A percentile compares a stretch with the other conserved stretches of the same genome.
Evolutionary conservation across 2,888 invertebrate genomes (phyloP).

Genomic region (Corythucha ciliata): DNA sequence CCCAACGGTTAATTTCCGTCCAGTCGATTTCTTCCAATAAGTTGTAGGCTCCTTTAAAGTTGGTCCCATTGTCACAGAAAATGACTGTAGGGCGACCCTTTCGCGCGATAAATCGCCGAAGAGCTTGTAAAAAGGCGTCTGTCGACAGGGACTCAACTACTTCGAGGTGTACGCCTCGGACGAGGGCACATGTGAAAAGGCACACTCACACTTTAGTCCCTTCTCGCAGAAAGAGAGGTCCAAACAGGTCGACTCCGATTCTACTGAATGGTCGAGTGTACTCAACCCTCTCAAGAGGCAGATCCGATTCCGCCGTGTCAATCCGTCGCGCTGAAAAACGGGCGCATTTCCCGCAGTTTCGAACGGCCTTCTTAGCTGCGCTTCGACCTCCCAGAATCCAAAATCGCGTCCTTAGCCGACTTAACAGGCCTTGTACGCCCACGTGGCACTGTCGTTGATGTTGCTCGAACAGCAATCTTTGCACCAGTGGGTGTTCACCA

Average conservation of each 20-base stretch:
- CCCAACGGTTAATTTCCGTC: constrained; percentile 6
- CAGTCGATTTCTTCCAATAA: not conserved
- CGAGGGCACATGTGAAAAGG: constrained; percentile 38
- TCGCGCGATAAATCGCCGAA: constrained; percentile 34
- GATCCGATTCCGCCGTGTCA: constrained; percentile 8
- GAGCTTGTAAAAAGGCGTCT: constrained; percentile 33
- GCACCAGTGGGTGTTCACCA: not conserved
- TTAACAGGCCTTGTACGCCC: constrained; percentile 6
- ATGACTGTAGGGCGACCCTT: constrained; percentile 28
- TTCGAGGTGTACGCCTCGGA: constrained; percentile 39
- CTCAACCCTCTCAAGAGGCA: constrained; percentile 29
- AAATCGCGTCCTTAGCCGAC: constrained; percentile 12
- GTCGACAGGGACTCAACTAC: constrained; percentile 33
- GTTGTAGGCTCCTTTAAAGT: constrained; percentile 10
- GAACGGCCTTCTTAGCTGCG: constrained; percentile 6
- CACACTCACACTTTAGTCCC: constrained; percentile 33
- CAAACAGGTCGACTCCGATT: constrained; percentile 36
- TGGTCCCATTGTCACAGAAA: constrained; percentile 5
- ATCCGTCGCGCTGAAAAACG: not conserved
- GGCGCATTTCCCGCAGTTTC: constrained; percentile 10
- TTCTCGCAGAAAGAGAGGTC: constrained; percentile 31
- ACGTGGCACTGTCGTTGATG: constrained; percentile 14
- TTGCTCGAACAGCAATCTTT: no score
- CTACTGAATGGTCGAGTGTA: constrained; percentile 31
- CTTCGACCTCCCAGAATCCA: constrained; percentile 9